Evolutionary conservation across 2,888 invertebrate genomes (phyloP), one percentile per base, ranked within the genome.

Genomic region (Coremacera marginata): DNA sequence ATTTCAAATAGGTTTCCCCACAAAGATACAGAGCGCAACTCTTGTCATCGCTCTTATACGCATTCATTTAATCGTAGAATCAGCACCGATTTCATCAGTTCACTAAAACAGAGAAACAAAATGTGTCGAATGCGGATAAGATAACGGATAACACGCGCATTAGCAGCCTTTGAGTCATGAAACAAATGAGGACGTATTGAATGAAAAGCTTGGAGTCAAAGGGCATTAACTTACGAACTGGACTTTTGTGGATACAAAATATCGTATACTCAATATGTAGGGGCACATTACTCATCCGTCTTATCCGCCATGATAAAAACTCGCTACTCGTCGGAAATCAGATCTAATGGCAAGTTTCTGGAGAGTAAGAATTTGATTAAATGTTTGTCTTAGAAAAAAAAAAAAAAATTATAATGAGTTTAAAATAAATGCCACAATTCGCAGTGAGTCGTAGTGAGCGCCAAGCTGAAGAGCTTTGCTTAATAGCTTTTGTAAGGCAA

Each of bases 331-430:
- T 80, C 82, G 85, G 85, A 86, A 84, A 82, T 44, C 82, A 84
- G 82, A 84, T 82, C 84, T 86, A 87, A 87, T 86, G 84, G 86
- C 83, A 83, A 83, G 84, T 84, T 83, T 87, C 87, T 86, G 86
- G 84, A 86, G 84, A 84, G 86, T 83, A 86, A 85, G 82, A 83
- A 81, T 83, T 80, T 83, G 83, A 82, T 83, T 83, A 84, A 81
- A 83, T 82, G 85, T 86, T 86, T 86, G 84, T 86, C 27, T 5
- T 9, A 8, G 5, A 5, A 31, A 63, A 63, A 63, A 31, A 34
- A 1, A 8, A 31, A 5, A 31, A 63, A 63, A 63, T 16, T 14
- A 1, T 27, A 63, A 31, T 31, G 31, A 55, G 22, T 55, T n/a
- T 31, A 0, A 31, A 63, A 27, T 31, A 31, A 62, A 27, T 25